phyloP scores from a whole-genome alignment of 2,888 invertebrate genomes.

The Lepidocyrtoides sp. region DNA sequence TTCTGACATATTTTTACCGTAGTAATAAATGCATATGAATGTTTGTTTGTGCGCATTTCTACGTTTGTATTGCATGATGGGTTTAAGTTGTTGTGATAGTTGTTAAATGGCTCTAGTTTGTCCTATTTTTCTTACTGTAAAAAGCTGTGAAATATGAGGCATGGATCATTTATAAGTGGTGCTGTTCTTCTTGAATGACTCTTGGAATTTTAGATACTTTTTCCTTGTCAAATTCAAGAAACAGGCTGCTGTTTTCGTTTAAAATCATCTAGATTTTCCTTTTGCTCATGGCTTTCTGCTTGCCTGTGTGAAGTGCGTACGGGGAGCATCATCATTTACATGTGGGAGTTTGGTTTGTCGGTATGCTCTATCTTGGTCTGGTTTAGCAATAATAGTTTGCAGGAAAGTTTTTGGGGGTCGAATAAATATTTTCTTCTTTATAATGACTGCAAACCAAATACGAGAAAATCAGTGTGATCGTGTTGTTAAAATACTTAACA shows the following conservation, averaged over 20 bases:
- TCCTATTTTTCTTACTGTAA: slow-evolving; percentile 33
- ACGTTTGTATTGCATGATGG: not conserved
- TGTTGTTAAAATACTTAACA: no score
- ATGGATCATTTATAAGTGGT: slow-evolving; percentile 65
- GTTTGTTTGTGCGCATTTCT: not conserved
- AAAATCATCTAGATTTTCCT: not conserved
- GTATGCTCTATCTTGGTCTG: not conserved
- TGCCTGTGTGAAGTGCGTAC: not conserved
- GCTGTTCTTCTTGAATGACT: slow-evolving; percentile 69
- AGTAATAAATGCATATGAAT: not conserved
- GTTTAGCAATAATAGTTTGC: slow-evolving; percentile 19
- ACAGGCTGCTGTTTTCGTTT: slow-evolving; percentile 13
- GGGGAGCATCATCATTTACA: not conserved
- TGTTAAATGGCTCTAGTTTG: slow-evolving; percentile 26
- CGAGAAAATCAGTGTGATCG: no score
- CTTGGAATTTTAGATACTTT: slow-evolving; percentile 62
- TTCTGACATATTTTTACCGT: slow-evolving; percentile 21
- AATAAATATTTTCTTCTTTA: slow-evolving; percentile 15
- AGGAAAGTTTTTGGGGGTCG: not conserved
- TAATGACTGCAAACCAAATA: not conserved
- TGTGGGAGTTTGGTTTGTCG: not conserved
- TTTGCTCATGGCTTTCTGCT: not conserved
- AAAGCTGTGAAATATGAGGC: slow-evolving; percentile 54
- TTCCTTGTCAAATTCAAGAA: slow-evolving; percentile 64
- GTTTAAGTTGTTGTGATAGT: slow-evolving; percentile 9